Evolutionary conservation across 2,797 vertebrate genomes (phyloP).

Genomic region (Danio choprae): DNA sequence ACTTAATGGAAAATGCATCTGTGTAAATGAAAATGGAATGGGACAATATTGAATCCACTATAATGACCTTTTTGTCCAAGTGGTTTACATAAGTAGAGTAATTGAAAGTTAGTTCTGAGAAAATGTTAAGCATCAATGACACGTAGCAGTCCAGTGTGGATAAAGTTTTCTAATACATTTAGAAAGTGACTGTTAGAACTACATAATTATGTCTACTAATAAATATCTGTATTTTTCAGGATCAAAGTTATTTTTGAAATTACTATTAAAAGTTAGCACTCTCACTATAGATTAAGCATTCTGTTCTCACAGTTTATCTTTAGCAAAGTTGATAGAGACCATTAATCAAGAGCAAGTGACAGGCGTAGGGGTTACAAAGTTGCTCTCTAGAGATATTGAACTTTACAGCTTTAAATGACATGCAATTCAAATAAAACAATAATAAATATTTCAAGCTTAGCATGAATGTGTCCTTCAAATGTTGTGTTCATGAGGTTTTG

Average conservation of each 20-base stretch:
- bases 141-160: not conserved
- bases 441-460: not conserved
- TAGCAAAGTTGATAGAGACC: not conserved
- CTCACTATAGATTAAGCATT: not conserved
- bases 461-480: too few relatives aligned
- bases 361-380: not conserved
- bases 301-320: not conserved
- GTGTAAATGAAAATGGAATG: not conserved
- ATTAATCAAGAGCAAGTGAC: not conserved
- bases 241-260: not conserved
- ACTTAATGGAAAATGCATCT: not conserved
- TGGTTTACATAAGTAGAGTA: not conserved
- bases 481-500: too few relatives aligned
- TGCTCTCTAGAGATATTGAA: not conserved
- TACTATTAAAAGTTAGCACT: too few relatives aligned
- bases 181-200: not conserved
- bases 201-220: not conserved
- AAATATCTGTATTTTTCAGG: not conserved
- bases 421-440: not conserved
- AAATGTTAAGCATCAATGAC: not conserved
- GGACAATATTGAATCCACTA: not conserved
- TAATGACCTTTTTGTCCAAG: conserved; percentile 6
- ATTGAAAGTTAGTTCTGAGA: not conserved
- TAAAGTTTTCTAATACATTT: not conserved
- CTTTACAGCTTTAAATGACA: not conserved